phyloP scores from a whole-genome alignment of 2,113 vertebrate species.

The Peucedramus taeniatus region DNA sequence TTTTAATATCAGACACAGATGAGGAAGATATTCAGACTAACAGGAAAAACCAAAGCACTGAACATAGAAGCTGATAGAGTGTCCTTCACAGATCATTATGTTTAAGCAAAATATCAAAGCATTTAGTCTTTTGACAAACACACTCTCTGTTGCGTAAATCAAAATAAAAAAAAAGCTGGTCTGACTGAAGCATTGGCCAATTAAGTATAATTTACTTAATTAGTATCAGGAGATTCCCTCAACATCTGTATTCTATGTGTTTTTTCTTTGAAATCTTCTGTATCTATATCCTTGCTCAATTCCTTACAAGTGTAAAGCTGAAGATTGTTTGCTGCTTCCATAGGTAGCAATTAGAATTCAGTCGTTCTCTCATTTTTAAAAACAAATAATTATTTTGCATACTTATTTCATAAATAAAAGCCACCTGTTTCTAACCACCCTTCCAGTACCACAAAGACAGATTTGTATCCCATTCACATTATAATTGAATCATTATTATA shows the following conservation, averaged over 20 bases:
- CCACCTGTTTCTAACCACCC: neutral
- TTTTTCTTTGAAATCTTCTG: neutral
- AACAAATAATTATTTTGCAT: neutral
- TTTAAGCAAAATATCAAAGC: neutral
- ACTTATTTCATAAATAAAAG: neutral
- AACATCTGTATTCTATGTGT: neutral
- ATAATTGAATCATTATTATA: neutral
- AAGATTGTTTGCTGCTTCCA: neutral
- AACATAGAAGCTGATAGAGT: neutral
- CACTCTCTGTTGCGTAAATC: neutral
- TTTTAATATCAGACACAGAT: neutral
- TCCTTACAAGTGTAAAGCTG: neutral
- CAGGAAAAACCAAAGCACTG: neutral
- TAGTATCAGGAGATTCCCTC: neutral
- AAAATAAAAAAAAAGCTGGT: neutral
- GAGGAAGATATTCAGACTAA: neutral
- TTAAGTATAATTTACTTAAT: neutral
- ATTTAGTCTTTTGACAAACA: neutral
- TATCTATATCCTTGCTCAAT: neutral
- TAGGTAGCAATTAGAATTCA: neutral
- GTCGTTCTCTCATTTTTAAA: neutral
- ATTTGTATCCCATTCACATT: neutral
- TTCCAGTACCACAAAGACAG: neutral
- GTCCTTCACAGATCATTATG: neutral
- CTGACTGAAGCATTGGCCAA: neutral